A percentile compares a stretch with the other conserved stretches of the same genome.
Evolutionary conservation across 30 jellyfish, hydroid and myxozoan species (phyloP).

Genomic region (Catostylus mosaicus): DNA sequence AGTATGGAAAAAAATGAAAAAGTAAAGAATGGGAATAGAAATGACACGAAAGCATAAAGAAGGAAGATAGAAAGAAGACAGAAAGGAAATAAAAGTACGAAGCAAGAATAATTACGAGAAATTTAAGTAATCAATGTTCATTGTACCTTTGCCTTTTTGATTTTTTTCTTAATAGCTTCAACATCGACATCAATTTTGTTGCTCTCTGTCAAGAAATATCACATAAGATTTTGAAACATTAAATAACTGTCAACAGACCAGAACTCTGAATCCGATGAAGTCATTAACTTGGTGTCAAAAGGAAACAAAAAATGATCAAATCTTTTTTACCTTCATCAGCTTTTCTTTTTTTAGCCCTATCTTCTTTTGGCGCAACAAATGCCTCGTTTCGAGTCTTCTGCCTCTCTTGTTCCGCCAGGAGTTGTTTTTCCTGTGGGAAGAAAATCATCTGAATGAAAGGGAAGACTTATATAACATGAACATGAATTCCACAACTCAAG

Average conservation of each 20-base stretch:
- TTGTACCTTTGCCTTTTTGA: conserved; percentile 56
- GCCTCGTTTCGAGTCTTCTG: conserved; percentile 69
- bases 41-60: background rate
- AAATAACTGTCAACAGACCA: no score
- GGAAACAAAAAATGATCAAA: no score
- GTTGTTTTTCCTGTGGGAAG: conserved; percentile 90
- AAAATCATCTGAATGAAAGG: no score
- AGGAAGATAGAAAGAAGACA: background rate
- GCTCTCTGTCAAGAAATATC: background rate
- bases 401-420: conserved; percentile 73
- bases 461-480: no score
- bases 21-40: background rate
- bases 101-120: background rate
- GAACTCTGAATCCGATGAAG: no score
- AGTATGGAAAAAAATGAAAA: background rate
- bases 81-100: background rate
- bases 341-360: conserved; percentile 36
- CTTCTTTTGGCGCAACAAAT: conserved; percentile 87
- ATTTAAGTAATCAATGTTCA: background rate
- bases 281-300: no score
- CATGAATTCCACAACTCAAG: no score
- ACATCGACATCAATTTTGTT: conserved; percentile 51
- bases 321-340: background rate
- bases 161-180: conserved; percentile 69
- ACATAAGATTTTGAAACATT: no score